phyloP scores from a whole-genome alignment of 2,113 vertebrate species.

The pig (Sus scrofa) region DNA sequence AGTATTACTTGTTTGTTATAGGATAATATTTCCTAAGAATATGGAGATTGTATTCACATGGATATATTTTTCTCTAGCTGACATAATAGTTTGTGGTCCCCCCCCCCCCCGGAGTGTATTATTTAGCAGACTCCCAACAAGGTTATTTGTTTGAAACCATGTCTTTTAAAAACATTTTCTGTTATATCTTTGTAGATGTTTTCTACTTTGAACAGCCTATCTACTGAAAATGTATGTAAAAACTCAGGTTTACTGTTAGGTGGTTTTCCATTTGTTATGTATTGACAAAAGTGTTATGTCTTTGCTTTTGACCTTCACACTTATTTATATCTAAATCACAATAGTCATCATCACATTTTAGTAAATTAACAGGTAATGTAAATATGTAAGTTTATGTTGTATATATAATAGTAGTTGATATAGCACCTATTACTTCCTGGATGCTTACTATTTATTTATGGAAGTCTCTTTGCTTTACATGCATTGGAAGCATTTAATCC shows the following conservation, averaged over 20 bases:
- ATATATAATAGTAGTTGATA: not conserved
- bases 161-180: slow-evolving; percentile 27
- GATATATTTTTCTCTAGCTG: slow-evolving; percentile 14
- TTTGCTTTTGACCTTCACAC: not conserved
- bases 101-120: not conserved
- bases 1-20: not conserved
- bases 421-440: not conserved
- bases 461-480: not conserved
- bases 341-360: not conserved
- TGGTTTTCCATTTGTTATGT: not conserved
- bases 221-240: not conserved
- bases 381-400: not conserved
- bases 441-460: not conserved
- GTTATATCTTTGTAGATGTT: slow-evolving; percentile 22
- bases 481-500: not conserved
- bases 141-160: slow-evolving; percentile 27
- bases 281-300: not conserved
- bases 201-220: not conserved
- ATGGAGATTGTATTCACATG: not conserved
- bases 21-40: not conserved
- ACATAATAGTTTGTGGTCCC: not conserved
- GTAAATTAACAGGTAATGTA: not conserved
- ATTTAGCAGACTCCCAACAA: slow-evolving; percentile 8
- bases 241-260: not conserved
- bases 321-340: not conserved